A percentile compares a stretch with the other conserved stretches of the same genome.
Conservation (phyloP, 2,797 vertebrate genomes). For the Molossus alvarezi region DNA sequence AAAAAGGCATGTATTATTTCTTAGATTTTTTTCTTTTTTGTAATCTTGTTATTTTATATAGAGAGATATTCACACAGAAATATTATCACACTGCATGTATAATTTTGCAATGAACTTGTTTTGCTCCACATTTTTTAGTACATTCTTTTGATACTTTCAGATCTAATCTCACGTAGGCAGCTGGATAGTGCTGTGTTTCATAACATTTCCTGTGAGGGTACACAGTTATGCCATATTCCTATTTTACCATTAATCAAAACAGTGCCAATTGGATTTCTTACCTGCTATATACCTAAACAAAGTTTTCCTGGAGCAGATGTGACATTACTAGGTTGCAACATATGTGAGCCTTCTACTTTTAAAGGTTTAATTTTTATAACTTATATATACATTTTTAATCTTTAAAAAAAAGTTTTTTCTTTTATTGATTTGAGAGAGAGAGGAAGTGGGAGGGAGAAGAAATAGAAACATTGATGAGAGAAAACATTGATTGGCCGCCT, state of each 20-base stretch:
- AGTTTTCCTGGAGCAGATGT: not conserved
- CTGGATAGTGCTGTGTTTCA: not conserved
- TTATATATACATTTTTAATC: no score
- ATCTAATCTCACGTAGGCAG: not conserved
- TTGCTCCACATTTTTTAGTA: not conserved
- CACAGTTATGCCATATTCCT: not conserved
- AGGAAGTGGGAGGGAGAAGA: no score
- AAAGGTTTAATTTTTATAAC: not conserved
- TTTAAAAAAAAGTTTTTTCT: no score
- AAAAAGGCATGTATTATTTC: not conserved
- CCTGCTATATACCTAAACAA: not conserved
- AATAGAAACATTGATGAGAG: no score
- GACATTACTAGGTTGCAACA: not conserved
- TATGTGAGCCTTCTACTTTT: not conserved
- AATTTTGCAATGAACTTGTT: conserved; percentile 26
- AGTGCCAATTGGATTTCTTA: not conserved
- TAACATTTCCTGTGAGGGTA: not conserved
- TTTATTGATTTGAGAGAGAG: no score
- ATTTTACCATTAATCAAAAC: conserved; percentile 10
- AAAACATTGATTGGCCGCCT: no score
- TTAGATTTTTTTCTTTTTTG: not conserved
- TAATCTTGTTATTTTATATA: not conserved
- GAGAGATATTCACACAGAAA: not conserved
- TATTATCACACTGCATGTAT: not conserved
- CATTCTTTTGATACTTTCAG: conserved; percentile 1